Base-by-base conservation (phyloP, 2,888 invertebrate species). In the Ramazzottius varieornatus region DNA sequence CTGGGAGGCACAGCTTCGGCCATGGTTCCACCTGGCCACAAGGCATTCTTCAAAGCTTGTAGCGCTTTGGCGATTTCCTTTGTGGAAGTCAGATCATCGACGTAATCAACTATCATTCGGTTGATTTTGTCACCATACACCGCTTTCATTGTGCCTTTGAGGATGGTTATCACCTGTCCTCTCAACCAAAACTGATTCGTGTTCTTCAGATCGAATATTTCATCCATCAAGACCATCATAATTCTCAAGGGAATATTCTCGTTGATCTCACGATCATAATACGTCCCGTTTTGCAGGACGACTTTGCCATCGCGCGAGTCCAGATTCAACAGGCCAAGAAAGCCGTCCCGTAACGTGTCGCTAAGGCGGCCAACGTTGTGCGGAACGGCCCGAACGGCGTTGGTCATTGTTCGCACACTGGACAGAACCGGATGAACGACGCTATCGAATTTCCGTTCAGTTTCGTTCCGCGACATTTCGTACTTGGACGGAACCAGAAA, bases 211-310 rank as follows among this genome's bases (percentile, higher is more conserved):
- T 54, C 54, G 54, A 54, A 54, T 16, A 54, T 54, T 24, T 54
- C 54, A 29, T 54, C 54, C 54, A 54, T 54, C 29, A 54, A 54
- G 4, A 29, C 29, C 54, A 54, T 54, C 54, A 54, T 54, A 54
- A 54, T 54, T 54, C 54, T 13, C 29, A 54, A 29, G 29, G 54
- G 54, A 29, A 54, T 54, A 24, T 54, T 54, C 29, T 54, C 54
- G 29, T 54, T 54, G 54, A 54, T 13, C 4, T 54, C 54, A 54
- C 20, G 8, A 24, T 54, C 54, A 24, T 24, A 13, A 29, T 8
- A 29, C 20, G 29, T 29, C 4, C 20, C 13, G 29, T 13, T n/a
- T 29, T 13, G 54, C n/a, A 24, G 4, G n/a, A n/a, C n/a, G n/a
- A n/a, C n/a, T n/a, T n/a, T n/a, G 4, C 54, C 54, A 24, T 29